A percentile compares a stretch with the other conserved stretches of the same genome.
These are phyloP conservation scores for Gouania willdenowi DNA, from an alignment of 2,797 vertebrate genomes.

Conservation along the genomic window DNA sequence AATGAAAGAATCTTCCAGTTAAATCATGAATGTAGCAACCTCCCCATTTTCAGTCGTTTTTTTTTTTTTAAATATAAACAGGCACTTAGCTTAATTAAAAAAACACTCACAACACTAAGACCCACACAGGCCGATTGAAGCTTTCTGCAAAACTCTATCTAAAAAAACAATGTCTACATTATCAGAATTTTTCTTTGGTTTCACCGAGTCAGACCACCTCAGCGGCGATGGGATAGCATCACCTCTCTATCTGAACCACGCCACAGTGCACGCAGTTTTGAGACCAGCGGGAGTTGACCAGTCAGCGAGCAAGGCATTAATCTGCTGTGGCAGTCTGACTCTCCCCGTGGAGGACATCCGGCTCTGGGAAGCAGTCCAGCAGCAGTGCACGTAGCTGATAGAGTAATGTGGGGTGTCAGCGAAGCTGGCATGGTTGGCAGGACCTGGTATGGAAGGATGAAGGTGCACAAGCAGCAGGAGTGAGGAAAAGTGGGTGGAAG, in stretches of 20 bases:
- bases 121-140: constrained; percentile 27
- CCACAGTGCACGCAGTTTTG: constrained; percentile 54
- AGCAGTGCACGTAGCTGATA: constrained; percentile 52
- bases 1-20: constrained; percentile 34
- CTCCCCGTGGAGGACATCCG: constrained; percentile 66
- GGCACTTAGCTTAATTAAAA: constrained; percentile 68
- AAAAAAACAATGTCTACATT: no score
- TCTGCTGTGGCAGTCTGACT: constrained; percentile 73
- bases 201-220: constrained; percentile 48
- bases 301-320: constrained; percentile 73
- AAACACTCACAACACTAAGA: constrained; percentile 21
- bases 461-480: constrained; percentile 34
- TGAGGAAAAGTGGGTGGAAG: constrained; percentile 19
- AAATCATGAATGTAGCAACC: constrained; percentile 45
- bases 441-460: constrained; percentile 19
- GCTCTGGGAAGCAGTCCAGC: constrained; percentile 70
- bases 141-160: constrained; percentile 12
- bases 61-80: no score
- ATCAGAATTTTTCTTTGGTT: constrained; percentile 47
- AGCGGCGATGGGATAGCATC: constrained; percentile 63
- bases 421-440: constrained; percentile 55
- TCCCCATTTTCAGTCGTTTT: constrained; percentile 49
- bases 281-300: constrained; percentile 71
- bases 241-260: constrained; percentile 66
- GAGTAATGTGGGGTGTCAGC: constrained; percentile 62